Base-by-base conservation (phyloP, 1,140 invertebrate species). In the Antheraea mylitta region DNA sequence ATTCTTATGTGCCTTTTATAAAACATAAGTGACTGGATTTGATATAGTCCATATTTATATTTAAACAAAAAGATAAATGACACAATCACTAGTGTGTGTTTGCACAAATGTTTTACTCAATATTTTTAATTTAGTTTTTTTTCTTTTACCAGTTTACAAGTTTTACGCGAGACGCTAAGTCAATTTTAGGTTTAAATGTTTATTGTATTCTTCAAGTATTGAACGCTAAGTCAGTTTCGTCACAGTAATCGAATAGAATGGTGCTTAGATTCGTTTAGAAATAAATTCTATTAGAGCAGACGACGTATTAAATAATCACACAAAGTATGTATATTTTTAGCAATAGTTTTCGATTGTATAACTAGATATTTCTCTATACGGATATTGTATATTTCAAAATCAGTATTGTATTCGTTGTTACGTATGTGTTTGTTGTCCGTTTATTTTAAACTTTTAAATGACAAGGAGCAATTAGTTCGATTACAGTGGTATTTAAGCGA, bases 231-330 rank as follows among this genome's bases (percentile, higher is more conserved):
- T 90, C 85, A 82, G 73, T 8, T 71, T 77, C 72, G 85, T 84
- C 85, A 90, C 86, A 83, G 84, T 87, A 81, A 91, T 89, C 88
- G 89, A 91, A 91, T 91, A 90, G 88, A 89, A 89, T 89, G 89
- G 89, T 91, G 89, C 89, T 91, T 91, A 90, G 88, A 81, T 89
- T 87, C 87, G 79, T 78, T 86, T 89, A 89, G 83, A 71, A 77
- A 59, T 89, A 85, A 88, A 78, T 87, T 86, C 87, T 84, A 86
- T 84, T 83, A 85, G 75, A 78, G 64, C 68, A 69, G 68, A 79
- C 22, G 64, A 75, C 75, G 73, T 85, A 79, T 79, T 79, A 77
- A 66, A 13, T 13, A 53, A 71, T 77, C 75, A 79, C 75, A 72
- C 72, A 80, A 77, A 65, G 74, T 68, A 67, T 75, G 71, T 80